Percentiles rank a stretch among this genome's conserved stretches.
phyloP scores from a whole-genome alignment of 2,888 invertebrate species.

The Exocentrus adspersus region DNA sequence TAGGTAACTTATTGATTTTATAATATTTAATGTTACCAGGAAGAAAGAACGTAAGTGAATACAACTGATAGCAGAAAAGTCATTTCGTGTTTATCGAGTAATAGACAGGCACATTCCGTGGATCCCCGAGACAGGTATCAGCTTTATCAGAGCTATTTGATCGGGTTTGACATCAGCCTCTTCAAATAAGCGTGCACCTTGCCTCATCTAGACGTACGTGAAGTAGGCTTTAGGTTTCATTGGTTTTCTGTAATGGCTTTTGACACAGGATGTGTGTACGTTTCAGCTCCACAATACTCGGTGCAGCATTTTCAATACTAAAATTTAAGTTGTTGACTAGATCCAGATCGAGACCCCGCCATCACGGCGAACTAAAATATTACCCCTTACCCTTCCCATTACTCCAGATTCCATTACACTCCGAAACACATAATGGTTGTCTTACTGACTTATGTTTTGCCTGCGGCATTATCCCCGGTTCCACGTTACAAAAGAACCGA shows the following conservation, averaged over 20 bases:
- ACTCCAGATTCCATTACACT: conserved; percentile 8
- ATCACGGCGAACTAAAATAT: conserved; percentile 11
- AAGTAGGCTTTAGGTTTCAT: too few relatives aligned
- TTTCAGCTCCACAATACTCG: not conserved
- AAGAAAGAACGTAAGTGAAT: not conserved
- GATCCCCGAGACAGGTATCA: not conserved
- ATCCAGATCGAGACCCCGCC: not conserved
- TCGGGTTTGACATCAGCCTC: not conserved
- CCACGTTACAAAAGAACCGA: conserved; percentile 47
- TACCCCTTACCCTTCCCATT: not conserved
- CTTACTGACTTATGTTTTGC: conserved; percentile 21
- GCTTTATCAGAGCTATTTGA: not conserved
- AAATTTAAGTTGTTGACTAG: too few relatives aligned
- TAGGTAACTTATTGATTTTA: too few relatives aligned
- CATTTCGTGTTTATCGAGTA: not conserved
- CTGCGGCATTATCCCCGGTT: conserved; percentile 19
- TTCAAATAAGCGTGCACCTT: too few relatives aligned
- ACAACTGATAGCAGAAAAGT: not conserved
- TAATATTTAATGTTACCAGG: too few relatives aligned
- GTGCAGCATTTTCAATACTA: too few relatives aligned
- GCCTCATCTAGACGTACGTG: too few relatives aligned
- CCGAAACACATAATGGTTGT: conserved; percentile 22
- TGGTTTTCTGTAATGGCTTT: too few relatives aligned
- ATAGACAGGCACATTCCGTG: not conserved
- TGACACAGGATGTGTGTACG: conserved; percentile 3